Conservation (phyloP, 2,888 invertebrate genomes). For the Oscheius sp. region DNA sequence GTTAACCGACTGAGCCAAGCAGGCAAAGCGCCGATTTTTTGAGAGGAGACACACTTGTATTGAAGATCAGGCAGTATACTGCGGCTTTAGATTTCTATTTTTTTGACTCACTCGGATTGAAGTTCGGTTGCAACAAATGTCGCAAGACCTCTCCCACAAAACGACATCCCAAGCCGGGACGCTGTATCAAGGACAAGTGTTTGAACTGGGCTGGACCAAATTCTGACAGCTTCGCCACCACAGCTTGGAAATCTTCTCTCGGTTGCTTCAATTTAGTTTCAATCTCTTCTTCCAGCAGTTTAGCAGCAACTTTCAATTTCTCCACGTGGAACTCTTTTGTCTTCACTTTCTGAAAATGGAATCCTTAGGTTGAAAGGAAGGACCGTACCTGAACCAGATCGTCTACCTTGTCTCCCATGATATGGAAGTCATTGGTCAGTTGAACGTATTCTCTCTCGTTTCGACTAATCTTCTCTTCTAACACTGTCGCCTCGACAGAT, state of each 20-base stretch:
- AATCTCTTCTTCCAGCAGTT: conserved; percentile 19
- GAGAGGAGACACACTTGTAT: too few species aligned
- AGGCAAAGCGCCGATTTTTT: too few species aligned
- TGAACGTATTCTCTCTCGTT: conserved; percentile 5
- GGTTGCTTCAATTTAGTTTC: conserved; percentile 22
- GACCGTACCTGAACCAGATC: conserved; percentile 8
- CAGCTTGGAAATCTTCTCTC: conserved; percentile 2
- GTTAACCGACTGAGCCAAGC: too few species aligned
- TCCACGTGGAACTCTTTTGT: conserved; percentile 7
- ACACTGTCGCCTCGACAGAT: background rate
- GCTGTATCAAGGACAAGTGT: conserved; percentile 17
- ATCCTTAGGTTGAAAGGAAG: background rate
- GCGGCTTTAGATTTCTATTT: too few species aligned
- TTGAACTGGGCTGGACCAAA: conserved; percentile 24
- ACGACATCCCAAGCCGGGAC: conserved; percentile 29
- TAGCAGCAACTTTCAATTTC: background rate
- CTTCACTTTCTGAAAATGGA: conserved; percentile 23
- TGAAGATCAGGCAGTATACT: too few species aligned
- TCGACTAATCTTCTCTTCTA: conserved; percentile 9
- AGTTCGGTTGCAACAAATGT: conserved; percentile 9
- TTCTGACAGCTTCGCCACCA: background rate
- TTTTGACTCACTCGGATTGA: conserved; percentile 19
- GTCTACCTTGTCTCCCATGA: conserved; percentile 20
- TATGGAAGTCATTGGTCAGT: background rate
- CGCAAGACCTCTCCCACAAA: conserved; percentile 29